Evolutionary conservation across 2,888 invertebrate species (phyloP).

Genomic region (Xestia ashworthii): DNA sequence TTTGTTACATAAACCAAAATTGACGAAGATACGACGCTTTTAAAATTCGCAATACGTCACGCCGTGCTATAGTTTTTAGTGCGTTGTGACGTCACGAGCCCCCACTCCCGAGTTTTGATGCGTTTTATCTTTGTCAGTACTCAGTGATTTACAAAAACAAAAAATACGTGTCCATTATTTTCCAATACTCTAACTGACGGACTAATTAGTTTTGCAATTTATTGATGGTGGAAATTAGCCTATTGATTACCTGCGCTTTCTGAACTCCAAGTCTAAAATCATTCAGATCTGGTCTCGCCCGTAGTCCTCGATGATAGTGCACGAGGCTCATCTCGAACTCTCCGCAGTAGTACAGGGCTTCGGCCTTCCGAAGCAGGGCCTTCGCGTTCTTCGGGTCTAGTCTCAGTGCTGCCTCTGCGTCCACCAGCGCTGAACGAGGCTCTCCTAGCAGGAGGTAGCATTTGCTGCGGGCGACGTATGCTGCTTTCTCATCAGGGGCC

Average conservation of each 20-base stretch:
- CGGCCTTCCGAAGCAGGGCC: constrained; percentile 96
- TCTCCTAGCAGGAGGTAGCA: constrained; percentile 97
- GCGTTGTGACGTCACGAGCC: too few relatives aligned
- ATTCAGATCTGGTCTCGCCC: constrained; percentile 95
- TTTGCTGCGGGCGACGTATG: constrained; percentile 96
- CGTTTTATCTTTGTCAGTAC: too few relatives aligned
- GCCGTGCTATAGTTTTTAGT: too few relatives aligned
- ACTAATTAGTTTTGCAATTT: too few relatives aligned
- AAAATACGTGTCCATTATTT: too few relatives aligned
- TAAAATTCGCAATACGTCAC: too few relatives aligned
- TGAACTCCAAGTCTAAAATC: constrained; percentile 95
- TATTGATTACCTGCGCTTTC: constrained; percentile 93
- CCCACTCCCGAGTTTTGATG: too few relatives aligned
- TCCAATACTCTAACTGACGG: too few relatives aligned
- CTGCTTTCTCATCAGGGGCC: constrained; percentile 95
- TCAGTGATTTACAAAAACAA: too few relatives aligned
- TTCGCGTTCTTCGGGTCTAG: constrained; percentile 92
- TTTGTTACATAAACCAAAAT: too few relatives aligned
- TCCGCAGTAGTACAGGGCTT: constrained; percentile 97
- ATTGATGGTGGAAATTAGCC: too few relatives aligned
- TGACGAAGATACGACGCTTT: too few relatives aligned
- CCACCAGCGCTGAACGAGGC: constrained; percentile 94
- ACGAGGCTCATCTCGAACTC: constrained; percentile 98
- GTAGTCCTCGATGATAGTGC: constrained; percentile 96
- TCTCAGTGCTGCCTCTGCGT: constrained; percentile 95